Conservation (phyloP, 1,140 invertebrate species). For the Pseudomyrmex cubaensis region DNA sequence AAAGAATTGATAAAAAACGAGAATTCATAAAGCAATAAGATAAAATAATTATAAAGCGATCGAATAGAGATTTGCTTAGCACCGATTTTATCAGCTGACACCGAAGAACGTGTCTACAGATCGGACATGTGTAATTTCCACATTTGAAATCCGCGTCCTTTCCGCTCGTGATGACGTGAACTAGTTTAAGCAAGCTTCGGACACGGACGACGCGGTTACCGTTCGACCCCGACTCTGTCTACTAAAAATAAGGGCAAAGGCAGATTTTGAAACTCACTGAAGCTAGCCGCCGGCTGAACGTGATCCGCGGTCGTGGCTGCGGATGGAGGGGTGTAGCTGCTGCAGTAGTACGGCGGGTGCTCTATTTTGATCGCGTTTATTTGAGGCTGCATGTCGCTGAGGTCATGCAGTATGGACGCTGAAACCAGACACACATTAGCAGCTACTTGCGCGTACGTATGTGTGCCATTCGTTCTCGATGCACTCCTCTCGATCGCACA, state of each 20-base stretch:
- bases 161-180: constrained; percentile 36
- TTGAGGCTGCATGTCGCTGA: constrained; percentile 91
- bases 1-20: no score
- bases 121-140: constrained; percentile 32
- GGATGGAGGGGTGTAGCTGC: constrained; percentile 93
- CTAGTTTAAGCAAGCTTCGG: constrained; percentile 48
- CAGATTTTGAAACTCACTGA: constrained; percentile 83
- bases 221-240: constrained; percentile 61
- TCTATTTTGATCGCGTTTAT: constrained; percentile 96
- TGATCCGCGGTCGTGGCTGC: constrained; percentile 85
- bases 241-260: constrained; percentile 72
- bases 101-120: neutral
- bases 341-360: constrained; percentile 95
- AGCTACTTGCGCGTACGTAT: constrained; percentile 75
- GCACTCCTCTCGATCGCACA: constrained; percentile 18
- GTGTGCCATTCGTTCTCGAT: constrained; percentile 66
- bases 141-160: neutral
- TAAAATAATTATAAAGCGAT: no score
- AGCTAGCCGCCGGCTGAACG: constrained; percentile 84
- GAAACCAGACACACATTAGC: constrained; percentile 86
- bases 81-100: neutral
- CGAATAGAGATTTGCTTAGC: neutral
- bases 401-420: constrained; percentile 97
- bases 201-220: constrained; percentile 30
- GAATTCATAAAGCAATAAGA: no score